Evolutionary conservation across 2,113 vertebrate species (phyloP).

Genomic region (Burhinus bistriatus): DNA sequence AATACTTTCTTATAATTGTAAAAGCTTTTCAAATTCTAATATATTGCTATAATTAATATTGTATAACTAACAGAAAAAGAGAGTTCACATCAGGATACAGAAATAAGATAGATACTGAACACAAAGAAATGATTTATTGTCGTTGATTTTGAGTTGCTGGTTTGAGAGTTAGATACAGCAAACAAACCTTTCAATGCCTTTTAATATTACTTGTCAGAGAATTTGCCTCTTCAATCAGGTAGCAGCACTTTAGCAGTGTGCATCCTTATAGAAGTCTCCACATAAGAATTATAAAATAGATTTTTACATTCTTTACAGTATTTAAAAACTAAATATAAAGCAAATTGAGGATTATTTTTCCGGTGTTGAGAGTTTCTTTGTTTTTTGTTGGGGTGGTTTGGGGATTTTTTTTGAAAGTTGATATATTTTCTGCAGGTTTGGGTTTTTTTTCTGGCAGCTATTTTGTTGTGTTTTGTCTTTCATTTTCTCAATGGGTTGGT

Average conservation of each 20-base stretch:
- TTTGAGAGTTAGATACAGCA: neutral
- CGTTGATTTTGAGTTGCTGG: neutral
- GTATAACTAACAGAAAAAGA: neutral
- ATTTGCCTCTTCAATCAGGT: neutral
- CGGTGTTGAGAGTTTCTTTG: no score
- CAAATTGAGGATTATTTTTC: no score
- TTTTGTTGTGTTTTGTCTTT: neutral
- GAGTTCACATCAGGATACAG: neutral
- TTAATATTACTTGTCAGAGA: neutral
- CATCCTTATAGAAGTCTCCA: neutral
- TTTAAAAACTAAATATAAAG: neutral
- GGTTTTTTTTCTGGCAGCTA: neutral
- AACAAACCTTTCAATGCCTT: neutral
- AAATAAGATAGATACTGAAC: neutral
- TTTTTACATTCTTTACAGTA: neutral
- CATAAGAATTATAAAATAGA: accelerated
- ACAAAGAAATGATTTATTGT: neutral
- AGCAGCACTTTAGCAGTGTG: neutral
- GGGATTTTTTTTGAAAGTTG: neutral
- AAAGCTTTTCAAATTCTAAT: neutral
- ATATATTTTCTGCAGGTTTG: neutral
- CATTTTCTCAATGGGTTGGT: neutral
- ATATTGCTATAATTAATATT: neutral
- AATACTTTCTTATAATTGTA: neutral
- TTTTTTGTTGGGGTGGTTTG: neutral